Evolutionary conservation across 2,888 invertebrate species (phyloP), one percentile per base, ranked within the genome.

Genomic region (Lasioglossum morio): DNA sequence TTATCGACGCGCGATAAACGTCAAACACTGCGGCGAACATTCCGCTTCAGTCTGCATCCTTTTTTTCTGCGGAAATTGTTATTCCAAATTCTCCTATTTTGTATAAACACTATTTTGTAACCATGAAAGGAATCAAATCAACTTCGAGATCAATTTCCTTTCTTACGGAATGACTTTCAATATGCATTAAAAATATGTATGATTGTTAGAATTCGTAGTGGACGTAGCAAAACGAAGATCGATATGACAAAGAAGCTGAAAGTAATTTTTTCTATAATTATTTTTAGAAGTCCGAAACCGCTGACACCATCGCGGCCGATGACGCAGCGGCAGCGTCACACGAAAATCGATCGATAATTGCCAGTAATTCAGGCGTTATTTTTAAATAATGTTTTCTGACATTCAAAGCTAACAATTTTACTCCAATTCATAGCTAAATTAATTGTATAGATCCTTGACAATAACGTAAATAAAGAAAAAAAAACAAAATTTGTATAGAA

Each of bases 41-140:
- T 8, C 53, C 23, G n/a, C 53, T n/a, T 10, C 53, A 23, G 53
- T 0, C 57, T 57, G 23, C 57, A 57, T 1, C 12, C n/a, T 57
- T 57, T 57, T 57, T 57, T 57, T 57, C 57, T 57, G 57, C 57
- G 57, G 57, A 57, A 57, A 57, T 57, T 57, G 12, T n/a, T 57
- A n/a, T n/a, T 23, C 23, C 8, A 53, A 53, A 53, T 53, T 57
- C 1, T 12, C 4, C 14, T 43, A 43, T 43, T 43, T 43, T 0
- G 43, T 3, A 43, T 43, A 43, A 57, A 57, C 12, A n/a, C 57
- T 57, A 12, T 57, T 57, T n/a, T 57, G 8, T n/a, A 4, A 12
- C n/a, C 3, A 23, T 53, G 0, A 1, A 23, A 53, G 8, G 1
- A 10, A 23, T 10, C 10, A 3, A 57, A 57, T 3, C 12, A 57